Conservation (phyloP, 1,140 invertebrate genomes). For the Diplogasteroides magnus region DNA sequence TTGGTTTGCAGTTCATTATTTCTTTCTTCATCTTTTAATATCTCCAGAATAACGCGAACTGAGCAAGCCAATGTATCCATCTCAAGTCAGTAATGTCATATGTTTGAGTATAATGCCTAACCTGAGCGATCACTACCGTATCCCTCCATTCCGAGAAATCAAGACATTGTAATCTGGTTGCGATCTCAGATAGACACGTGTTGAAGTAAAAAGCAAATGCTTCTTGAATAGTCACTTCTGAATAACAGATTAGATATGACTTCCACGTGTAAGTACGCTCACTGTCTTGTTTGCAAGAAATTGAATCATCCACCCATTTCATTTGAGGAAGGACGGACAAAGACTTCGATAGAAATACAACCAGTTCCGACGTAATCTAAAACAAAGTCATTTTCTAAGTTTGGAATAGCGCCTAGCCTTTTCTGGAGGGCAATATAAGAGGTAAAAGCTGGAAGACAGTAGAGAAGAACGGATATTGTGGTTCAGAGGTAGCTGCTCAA, state of each 20-base stretch:
- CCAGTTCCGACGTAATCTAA: slow-evolving; percentile 39
- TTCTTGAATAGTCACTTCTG: slow-evolving; percentile 54
- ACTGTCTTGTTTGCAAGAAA: slow-evolving; percentile 46
- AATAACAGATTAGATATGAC: slow-evolving; percentile 18
- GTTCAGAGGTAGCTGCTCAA: slow-evolving; percentile 53
- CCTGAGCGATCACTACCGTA: slow-evolving; percentile 43
- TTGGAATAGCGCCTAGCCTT: slow-evolving; percentile 16
- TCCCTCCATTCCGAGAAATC: slow-evolving; percentile 25
- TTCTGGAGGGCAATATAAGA: slow-evolving; percentile 42
- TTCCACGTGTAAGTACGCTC: neutral
- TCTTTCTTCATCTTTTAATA: slow-evolving; percentile 15
- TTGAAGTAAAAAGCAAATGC: slow-evolving; percentile 54
- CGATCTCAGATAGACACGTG: slow-evolving; percentile 49
- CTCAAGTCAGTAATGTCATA: slow-evolving; percentile 18
- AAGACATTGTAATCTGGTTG: slow-evolving; percentile 33
- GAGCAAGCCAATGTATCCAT: slow-evolving; percentile 15
- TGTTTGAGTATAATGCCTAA: slow-evolving; percentile 33
- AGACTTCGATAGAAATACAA: slow-evolving; percentile 34
- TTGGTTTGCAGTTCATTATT: slow-evolving; percentile 6
- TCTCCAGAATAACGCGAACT: slow-evolving; percentile 8
- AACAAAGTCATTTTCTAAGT: slow-evolving; percentile 14
- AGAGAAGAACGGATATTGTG: slow-evolving; percentile 51
- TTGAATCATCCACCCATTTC: slow-evolving; percentile 53
- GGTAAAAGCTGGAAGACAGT: slow-evolving; percentile 42
- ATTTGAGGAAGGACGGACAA: slow-evolving; percentile 38